Evolutionary conservation across 2,113 vertebrate species (phyloP), one percentile per base, ranked within the genome.

Genomic region (Psephotus haematonotus): DNA sequence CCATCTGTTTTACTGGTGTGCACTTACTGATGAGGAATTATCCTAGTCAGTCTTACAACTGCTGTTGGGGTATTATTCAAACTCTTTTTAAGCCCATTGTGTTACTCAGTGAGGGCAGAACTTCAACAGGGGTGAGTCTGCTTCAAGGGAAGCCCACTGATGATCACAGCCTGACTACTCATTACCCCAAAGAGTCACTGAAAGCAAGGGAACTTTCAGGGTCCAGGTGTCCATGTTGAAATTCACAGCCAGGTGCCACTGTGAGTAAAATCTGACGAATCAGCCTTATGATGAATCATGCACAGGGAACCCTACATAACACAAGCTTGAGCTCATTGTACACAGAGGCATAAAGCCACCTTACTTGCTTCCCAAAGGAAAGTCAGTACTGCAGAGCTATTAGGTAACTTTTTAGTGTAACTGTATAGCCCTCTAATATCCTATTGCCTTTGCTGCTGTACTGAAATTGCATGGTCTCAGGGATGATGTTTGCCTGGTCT

Each of bases 1-100:
- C 65, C 64, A 81, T 86, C 92, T 97, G 69, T 83, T 96, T 91
- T 53, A 37, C 11, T 74, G 57, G 11, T 74, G 22, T 46, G 44
- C 29, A 17, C 27, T 47, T 86, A 59, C 74, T 1, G 1, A 41
- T 59, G 55, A 88, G 16, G 14, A 44, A 31, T 67, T 62, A 59
- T 67, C 60, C 49, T 44, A 8, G 33, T 86, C 0, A 0, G 37
- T 88, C 59, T 81, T 69, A 78, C 3, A 77, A 53, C 14, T 84
- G 41, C 46, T 88, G 4, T 29, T 77, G 18, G 24, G 6, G 8
- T 74, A 20, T 57, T 52, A 65, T 20, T 69, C 47, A 52, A 41
- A 28, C 25, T 69, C 13, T n/a, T 49, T 75, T 83, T 29, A 41
- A 90, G 75, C 11, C 4, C 25, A 29, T 23, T 0, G 1, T 28